phyloP scores from a whole-genome alignment of 2,797 vertebrate species.

The Tenualosa ilisha region DNA sequence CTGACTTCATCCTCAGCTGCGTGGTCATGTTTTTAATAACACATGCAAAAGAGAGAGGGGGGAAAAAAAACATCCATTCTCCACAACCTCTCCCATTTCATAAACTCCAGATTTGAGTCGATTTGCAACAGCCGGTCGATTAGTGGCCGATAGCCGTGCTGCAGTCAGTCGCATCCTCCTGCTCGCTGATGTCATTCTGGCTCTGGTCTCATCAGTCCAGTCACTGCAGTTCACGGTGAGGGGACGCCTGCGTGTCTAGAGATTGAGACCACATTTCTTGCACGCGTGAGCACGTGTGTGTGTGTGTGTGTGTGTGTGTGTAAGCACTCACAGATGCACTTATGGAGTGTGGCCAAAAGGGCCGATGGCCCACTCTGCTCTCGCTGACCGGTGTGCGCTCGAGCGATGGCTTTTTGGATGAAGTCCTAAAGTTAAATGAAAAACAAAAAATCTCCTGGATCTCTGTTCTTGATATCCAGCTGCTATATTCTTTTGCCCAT shows the following conservation, averaged over 20 bases:
- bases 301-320: not conserved
- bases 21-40: conserved; percentile 10
- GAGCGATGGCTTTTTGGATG: not conserved
- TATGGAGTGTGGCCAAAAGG: not conserved
- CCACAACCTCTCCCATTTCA: not conserved
- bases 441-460: not conserved
- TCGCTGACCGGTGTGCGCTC: not conserved
- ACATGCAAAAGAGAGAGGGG: not conserved
- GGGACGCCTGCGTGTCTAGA: not conserved
- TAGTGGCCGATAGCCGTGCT: not conserved
- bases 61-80: not conserved
- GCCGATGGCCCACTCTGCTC: not conserved
- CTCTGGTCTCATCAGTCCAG: not conserved
- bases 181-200: not conserved
- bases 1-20: conserved; percentile 26
- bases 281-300: not conserved
- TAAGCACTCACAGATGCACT: not conserved
- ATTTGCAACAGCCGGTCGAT: not conserved
- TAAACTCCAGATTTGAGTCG: not conserved
- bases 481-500: not conserved
- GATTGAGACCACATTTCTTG: not conserved
- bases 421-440: conserved; percentile 2
- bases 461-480: conserved; percentile 9
- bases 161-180: not conserved
- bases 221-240: not conserved